Base-by-base conservation (phyloP, 2,888 invertebrate genomes). In the Platynereis dumerilii region DNA sequence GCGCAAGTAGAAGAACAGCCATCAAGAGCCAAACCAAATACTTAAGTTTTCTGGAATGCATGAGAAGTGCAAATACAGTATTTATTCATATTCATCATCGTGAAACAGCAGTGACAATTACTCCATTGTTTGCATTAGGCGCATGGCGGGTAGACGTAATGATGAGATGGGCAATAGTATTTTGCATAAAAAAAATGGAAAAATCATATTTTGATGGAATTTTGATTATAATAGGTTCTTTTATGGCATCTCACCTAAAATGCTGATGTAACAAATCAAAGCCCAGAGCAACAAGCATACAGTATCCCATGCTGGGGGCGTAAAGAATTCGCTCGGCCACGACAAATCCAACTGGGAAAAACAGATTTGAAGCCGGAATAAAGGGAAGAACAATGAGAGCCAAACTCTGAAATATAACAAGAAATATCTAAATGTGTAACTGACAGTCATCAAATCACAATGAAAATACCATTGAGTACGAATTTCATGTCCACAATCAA, bases 261-360 rank as follows among this genome's bases (percentile, higher is more conserved):
- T 48, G 48, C n/a, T 48, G n/a, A 20, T 7, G n/a, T 22, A 48
- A 7, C 2, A 74, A 61, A 60, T 82, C 75, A 68, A 79, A 78
- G 20, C 82, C 90, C 90, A 94, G 42, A 1, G 93, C 94, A 1
- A 96, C 89, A 26, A 97, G 87, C 84, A 97, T 89, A 80, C 96
- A 96, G 87, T 93, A 96, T 60, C 97, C 97, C 95, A 97, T 96
- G 17, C 96, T 96, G 0, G 97, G 97, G 87, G 95, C 94, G 85
- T 97, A 97, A 2, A 97, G 88, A 55, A 97, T 92, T 73, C 96
- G 87, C 86, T 97, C 97, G 1, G 97, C 97, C 34, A 97, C 91
- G 69, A 97, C 97, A 85, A 97, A 97, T 1, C 97, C 97, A 60
- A 97, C 97, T 0, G 96, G 95, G 86, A 97, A 97, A 87, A 97